phyloP scores from a whole-genome alignment of 1,140 invertebrate genomes.

The Dysdera silvatica region DNA sequence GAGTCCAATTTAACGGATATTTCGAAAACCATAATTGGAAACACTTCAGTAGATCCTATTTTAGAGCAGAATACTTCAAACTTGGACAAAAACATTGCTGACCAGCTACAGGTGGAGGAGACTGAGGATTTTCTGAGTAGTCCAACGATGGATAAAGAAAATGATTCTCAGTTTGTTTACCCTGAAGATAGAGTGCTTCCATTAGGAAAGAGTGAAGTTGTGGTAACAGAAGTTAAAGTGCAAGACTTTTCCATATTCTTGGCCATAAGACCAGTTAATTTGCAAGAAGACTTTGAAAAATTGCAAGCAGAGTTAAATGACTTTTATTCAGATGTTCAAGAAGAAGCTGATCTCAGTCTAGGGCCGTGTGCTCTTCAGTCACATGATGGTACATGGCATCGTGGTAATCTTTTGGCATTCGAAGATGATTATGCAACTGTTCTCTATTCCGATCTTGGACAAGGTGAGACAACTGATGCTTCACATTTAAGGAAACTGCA shows the following conservation, averaged over 20 bases:
- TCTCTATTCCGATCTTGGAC: conserved; percentile 11
- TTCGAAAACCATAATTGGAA: no score
- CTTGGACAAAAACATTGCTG: no score
- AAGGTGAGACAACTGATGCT: not conserved
- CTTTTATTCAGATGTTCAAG: not conserved
- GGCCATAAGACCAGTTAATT: no score
- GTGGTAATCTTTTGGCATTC: not conserved
- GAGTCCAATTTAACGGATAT: no score
- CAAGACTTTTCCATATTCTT: conserved; percentile 1
- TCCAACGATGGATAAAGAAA: not conserved
- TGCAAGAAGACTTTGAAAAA: not conserved
- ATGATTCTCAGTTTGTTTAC: not conserved
- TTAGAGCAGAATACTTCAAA: no score
- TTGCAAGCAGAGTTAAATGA: conserved; percentile 2
- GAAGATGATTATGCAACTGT: not conserved
- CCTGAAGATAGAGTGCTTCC: not conserved
- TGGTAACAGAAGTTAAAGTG: not conserved
- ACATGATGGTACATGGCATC: conserved; percentile 5
- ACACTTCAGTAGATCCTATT: no score
- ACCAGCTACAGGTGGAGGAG: not conserved
- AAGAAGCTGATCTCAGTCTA: not conserved
- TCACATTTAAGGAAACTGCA: not conserved
- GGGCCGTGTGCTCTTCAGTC: not conserved
- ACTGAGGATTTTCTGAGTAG: not conserved
- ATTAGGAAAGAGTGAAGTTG: not conserved